phyloP scores from a whole-genome alignment of 2,113 vertebrate genomes.

The Tupaia tana region DNA sequence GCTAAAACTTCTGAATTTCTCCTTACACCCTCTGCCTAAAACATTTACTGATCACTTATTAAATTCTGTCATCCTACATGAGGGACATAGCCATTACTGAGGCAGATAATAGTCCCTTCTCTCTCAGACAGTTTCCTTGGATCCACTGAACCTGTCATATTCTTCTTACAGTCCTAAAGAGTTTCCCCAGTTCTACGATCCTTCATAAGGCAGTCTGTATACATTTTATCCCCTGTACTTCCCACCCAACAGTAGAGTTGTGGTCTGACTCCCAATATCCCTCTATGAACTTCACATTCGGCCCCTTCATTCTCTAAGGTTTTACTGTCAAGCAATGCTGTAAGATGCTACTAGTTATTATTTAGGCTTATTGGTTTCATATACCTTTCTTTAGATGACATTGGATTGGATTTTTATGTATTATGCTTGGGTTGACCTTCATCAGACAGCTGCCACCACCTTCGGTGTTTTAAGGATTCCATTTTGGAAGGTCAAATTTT shows the following conservation, averaged over 20 bases:
- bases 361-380: not conserved
- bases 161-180: not conserved
- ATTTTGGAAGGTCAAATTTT: not conserved
- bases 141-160: not conserved
- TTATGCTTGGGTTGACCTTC: not conserved
- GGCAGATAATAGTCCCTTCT: not conserved
- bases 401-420: not conserved
- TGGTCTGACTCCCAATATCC: not conserved
- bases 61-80: not conserved
- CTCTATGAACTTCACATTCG: not conserved
- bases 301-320: not conserved
- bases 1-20: not conserved
- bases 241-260: not conserved
- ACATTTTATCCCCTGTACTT: not conserved
- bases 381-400: not conserved
- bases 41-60: not conserved
- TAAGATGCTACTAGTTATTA: not conserved
- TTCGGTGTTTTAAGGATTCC: not conserved
- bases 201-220: not conserved
- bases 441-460: not conserved
- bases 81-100: not conserved
- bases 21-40: not conserved
- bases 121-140: not conserved
- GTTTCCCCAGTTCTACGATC: accelerated
- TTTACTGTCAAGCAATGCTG: not conserved